Percentiles rank a stretch among this genome's conserved stretches.
phyloP scores from a whole-genome alignment of 2,113 vertebrate species.

The Macaca mulatta region DNA sequence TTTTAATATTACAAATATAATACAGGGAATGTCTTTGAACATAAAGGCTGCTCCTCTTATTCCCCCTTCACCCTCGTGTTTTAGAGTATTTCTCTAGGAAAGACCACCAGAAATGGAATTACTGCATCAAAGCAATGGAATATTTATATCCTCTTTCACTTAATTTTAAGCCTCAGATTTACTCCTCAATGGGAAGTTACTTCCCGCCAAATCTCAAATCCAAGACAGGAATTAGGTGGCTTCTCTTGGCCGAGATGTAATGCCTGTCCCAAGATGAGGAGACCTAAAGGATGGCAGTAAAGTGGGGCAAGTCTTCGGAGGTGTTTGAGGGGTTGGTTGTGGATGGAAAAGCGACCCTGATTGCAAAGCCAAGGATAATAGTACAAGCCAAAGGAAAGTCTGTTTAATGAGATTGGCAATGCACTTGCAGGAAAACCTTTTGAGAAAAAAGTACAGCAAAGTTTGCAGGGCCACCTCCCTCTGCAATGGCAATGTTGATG shows the following conservation, averaged over 20 bases:
- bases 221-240: not conserved
- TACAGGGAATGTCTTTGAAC: not conserved
- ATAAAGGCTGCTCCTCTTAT: not conserved
- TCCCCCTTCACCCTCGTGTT: not conserved
- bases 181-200: not conserved
- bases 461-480: not conserved
- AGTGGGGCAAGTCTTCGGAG: accelerated
- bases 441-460: not conserved
- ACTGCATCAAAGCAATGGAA: not conserved
- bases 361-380: too few relatives aligned
- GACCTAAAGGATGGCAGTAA: accelerated
- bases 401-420: accelerated
- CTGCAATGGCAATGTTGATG: accelerated
- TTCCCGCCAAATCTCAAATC: not conserved
- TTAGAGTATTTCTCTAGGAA: not conserved
- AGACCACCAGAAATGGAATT: not conserved
- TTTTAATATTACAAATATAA: not conserved
- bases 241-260: not conserved
- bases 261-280: not conserved
- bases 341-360: not conserved
- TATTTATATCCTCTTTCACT: not conserved
- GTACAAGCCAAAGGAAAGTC: not conserved
- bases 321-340: too few relatives aligned
- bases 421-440: not conserved
- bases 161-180: not conserved